Base-by-base conservation (phyloP, 2,797 vertebrate species). In the Schizopygopsis malacanthus region DNA sequence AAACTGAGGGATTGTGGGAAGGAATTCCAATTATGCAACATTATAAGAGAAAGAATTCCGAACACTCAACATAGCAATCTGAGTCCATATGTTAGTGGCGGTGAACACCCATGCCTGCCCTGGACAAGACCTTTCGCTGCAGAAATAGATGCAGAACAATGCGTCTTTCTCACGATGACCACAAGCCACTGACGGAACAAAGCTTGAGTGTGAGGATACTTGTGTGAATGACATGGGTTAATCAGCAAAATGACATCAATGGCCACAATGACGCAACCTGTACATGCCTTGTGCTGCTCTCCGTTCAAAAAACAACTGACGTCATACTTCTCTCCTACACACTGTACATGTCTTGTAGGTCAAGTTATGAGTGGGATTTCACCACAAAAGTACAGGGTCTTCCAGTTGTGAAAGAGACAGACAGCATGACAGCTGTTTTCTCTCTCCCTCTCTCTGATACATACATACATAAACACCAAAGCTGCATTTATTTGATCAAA, bases 91-190 rank as follows among this genome's bases (percentile, higher is more conserved):
- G 67, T 56, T 81, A 22, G 52, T 61, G 56, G 56, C 43, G 22
- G n/a, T 41, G 54, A 41, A 86, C 67, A 72, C 73, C 52, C 82
- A 85, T 84, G 86, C 73, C 45, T 77, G 79, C 52, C 79, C 80
- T 33, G 10, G 15, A 81, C 20, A 54, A 81, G 78, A 75, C 69
- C 84, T 81, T 75, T 63, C 28, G 56, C 33, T 67, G 83, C 83
- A 85, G 79, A 85, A 85, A 85, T 85, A 81, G 83, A 77, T n/a
- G n/a, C n/a, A 71, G 50, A 59, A 85, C 77, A 87, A 85, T 71
- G 83, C 11, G 20, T 39, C 76, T 81, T 70, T 81, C 28, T 84
- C 20, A 25, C 16, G 18, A 81, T 81, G 78, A 47, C 78, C 56
- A 81, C 54, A 85, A 80, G 67, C 39, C 39, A 43, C 61, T 61